Base-by-base conservation (phyloP, 2,113 vertebrate species). In the Ibidorhyncha struthersii region DNA sequence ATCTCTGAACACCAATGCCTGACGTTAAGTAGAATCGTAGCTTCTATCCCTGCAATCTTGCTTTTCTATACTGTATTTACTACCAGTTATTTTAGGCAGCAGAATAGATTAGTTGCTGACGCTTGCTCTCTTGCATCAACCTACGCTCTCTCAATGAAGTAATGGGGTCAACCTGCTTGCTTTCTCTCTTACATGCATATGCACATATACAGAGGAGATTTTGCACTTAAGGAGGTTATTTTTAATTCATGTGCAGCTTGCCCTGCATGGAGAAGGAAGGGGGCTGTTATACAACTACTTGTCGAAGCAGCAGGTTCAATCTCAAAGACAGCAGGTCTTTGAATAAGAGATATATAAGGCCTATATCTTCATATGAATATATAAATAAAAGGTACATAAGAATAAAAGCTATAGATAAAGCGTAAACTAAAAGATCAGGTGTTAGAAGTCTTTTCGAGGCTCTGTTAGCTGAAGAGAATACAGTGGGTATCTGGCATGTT, bases 201-300 rank as follows among this genome's bases (percentile, higher is more conserved):
- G 77, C 84, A 45, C 40, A 38, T 36, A 85, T 67, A 66, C 88
- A 81, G 59, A 78, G 36, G 81, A 96, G 79, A 41, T 49, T 86
- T n/a, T 62, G 87, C 90, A 92, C 85, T 90, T 90, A 78, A 86
- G 88, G 71, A 67, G 74, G 67, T 86, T 81, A 94, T 94, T 93
- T 95, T 95, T 93, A 94, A 95, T 95, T 96, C 85, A 97, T 86
- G 65, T 49, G 47, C 79, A 81, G 62, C 78, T 94, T 22, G 18
- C 56, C 6, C 50, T 19, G 58, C 30, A 49, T 5, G 32, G 67
- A 88, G 59, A 88, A 96, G 67, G 84, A 80, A 77, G 15, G 80
- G 62, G 30, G 41, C 41, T 89, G 41, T 97, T 95, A 93, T 1
- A 90, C 52, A 93, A 93, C 38, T 87, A 66, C 36, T 47, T 62